Percentiles rank a stretch among this genome's conserved stretches.
Conservation (phyloP, 1,140 invertebrate species). For the Trichonephila inaurata region DNA sequence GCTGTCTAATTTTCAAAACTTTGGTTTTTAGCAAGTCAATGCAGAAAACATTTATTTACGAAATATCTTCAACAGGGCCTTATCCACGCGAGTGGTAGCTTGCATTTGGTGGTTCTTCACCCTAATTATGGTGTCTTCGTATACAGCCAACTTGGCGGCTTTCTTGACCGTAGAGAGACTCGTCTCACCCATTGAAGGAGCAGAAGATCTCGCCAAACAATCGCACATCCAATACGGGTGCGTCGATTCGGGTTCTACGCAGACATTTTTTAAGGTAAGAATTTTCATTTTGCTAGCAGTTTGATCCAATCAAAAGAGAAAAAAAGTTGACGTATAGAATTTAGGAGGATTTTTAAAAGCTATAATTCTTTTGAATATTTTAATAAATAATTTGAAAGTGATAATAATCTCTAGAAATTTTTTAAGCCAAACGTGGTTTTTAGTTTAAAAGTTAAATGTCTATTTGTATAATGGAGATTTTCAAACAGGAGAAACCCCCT, state of each 20-base stretch:
- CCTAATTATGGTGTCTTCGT: slow-evolving; percentile 84
- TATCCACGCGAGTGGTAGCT: slow-evolving; percentile 81
- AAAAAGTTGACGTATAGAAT: no score
- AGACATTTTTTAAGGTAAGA: slow-evolving; percentile 81
- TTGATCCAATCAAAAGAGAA: not conserved
- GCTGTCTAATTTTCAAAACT: no score
- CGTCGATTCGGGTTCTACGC: slow-evolving; percentile 82
- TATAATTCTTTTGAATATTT: no score
- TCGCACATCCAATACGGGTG: slow-evolving; percentile 83
- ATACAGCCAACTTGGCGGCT: slow-evolving; percentile 84
- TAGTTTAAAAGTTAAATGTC: no score
- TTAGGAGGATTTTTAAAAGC: no score
- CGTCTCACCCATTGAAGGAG: slow-evolving; percentile 83
- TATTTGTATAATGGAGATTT: no score
- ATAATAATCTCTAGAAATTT: no score
- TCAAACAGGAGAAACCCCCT: no score
- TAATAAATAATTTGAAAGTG: no score
- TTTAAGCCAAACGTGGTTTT: not conserved
- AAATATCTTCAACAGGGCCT: slow-evolving; percentile 78
- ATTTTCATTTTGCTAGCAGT: not conserved
- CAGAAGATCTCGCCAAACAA: slow-evolving; percentile 84
- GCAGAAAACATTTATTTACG: not conserved
- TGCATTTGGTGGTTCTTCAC: slow-evolving; percentile 84
- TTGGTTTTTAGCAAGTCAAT: not conserved
- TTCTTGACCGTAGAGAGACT: slow-evolving; percentile 84